Conservation (phyloP, 2,113 vertebrate genomes). For the Mola mola region DNA sequence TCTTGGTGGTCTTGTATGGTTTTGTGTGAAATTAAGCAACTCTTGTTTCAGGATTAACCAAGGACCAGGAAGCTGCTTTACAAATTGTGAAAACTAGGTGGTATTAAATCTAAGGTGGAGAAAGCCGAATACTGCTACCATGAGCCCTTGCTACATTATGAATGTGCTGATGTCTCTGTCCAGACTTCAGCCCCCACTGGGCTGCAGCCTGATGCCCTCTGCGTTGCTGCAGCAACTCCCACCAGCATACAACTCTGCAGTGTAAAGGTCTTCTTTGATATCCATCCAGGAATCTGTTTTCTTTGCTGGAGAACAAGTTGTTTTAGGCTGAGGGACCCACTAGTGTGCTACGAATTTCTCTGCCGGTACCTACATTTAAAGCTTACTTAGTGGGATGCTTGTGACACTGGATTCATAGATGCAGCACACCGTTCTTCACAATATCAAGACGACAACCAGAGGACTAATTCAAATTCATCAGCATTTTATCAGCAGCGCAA, state of each 20-base stretch:
- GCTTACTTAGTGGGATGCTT: conserved; percentile 11
- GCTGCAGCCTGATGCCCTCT: conserved; percentile 24
- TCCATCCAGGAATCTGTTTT: conserved; percentile 52
- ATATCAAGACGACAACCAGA: background rate
- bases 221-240: conserved; percentile 38
- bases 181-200: conserved; percentile 46
- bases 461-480: conserved; percentile 38
- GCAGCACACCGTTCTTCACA: background rate
- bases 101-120: conserved; percentile 9
- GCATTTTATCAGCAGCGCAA: conserved; percentile 39
- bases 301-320: conserved; percentile 40
- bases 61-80: background rate
- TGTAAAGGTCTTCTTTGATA: conserved; percentile 46
- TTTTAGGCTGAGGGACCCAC: conserved; percentile 18
- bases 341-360: conserved; percentile 2
- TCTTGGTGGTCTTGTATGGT: background rate
- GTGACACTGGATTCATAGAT: conserved; percentile 8
- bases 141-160: conserved; percentile 32
- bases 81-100: conserved; percentile 8
- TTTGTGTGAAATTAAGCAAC: background rate
- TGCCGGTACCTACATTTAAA: conserved; percentile 16
- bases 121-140: conserved; percentile 14
- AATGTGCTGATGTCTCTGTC: conserved; percentile 42
- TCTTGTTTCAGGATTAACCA: too few relatives aligned
- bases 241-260: conserved; percentile 27